Conservation (phyloP, 92 coral and sea anemone species). For the Parazoanthus atlanticus region DNA sequence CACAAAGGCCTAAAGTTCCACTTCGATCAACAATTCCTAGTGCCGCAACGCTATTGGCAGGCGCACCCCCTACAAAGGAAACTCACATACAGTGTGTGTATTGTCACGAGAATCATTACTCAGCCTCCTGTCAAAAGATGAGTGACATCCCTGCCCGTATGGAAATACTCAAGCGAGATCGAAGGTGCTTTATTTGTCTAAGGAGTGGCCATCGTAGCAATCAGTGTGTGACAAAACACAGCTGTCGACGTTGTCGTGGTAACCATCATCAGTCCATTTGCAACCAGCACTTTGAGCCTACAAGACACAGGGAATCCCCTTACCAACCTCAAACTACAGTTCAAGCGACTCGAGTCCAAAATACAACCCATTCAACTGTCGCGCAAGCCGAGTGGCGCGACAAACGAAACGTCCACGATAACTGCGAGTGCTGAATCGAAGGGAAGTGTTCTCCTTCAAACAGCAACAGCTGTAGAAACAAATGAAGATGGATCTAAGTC, state of each 20-base stretch:
- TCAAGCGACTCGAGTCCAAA: constrained; percentile 8
- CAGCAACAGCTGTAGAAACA: constrained; percentile 18
- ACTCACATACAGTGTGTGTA: constrained; percentile 53
- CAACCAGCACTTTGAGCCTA: constrained; percentile 25
- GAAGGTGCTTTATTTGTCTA: constrained; percentile 61
- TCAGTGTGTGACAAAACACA: constrained; percentile 38
- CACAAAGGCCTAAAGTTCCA: background rate
- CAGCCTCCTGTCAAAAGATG: constrained; percentile 57
- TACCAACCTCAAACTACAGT: background rate
- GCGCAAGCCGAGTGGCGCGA: constrained; percentile 26
- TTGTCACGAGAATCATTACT: constrained; percentile 57
- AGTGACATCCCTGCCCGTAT: constrained; percentile 51
- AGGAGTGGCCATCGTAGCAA: constrained; percentile 24
- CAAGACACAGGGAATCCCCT: constrained; percentile 7
- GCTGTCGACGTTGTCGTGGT: constrained; percentile 35
- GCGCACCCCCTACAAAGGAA: constrained; percentile 9
- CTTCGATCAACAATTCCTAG: background rate
- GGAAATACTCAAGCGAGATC: constrained; percentile 45
- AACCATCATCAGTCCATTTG: constrained; percentile 50
- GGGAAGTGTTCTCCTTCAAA: constrained; percentile 42
- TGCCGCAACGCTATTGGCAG: constrained; percentile 13
- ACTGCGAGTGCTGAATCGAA: constrained; percentile 53
- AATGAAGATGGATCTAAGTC: constrained; percentile 32
- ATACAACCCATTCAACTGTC: constrained; percentile 13
- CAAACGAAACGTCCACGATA: constrained; percentile 26